A percentile compares a stretch with the other conserved stretches of the same genome.
These are phyloP conservation scores for Reticulitermes speratus DNA, from an alignment of 1,140 invertebrate species.

Conservation along the genomic window DNA sequence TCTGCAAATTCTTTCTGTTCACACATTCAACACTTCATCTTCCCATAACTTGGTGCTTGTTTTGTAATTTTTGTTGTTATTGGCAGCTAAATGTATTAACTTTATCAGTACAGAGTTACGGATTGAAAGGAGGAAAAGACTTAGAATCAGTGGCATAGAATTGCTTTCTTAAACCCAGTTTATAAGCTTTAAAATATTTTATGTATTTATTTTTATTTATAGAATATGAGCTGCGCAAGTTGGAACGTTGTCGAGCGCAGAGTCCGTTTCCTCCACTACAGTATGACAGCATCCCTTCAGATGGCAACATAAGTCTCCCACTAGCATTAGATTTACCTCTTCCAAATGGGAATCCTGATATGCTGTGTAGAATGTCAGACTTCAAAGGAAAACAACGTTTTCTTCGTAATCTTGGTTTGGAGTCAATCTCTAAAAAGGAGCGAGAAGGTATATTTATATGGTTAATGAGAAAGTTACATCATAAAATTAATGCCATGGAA, in stretches of 20 bases:
- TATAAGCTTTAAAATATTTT: no score
- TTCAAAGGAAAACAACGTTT: conserved; percentile 36
- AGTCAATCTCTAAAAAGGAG: conserved; percentile 30
- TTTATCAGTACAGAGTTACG: no score
- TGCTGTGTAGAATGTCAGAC: conserved; percentile 43
- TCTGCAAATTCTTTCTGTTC: no score
- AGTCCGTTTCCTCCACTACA: conserved; percentile 33
- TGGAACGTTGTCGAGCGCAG: conserved; percentile 34
- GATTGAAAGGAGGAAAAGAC: no score
- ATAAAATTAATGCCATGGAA: no score
- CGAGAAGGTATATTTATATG: conserved; percentile 36
- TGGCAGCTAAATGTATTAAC: no score
- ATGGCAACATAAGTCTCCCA: conserved; percentile 38
- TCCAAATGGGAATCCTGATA: conserved; percentile 48
- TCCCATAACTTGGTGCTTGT: no score
- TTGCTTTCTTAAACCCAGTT: no score
- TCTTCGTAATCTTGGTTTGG: conserved; percentile 34
- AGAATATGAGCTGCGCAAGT: conserved; percentile 40
- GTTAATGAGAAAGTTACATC: background rate
- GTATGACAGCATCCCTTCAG: conserved; percentile 42
- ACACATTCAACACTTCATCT: no score
- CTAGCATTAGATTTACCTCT: conserved; percentile 47
- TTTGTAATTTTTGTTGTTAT: no score
- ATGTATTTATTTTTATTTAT: background rate
- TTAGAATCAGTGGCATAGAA: no score